phyloP scores from a whole-genome alignment of 2,113 vertebrate species.

The Centropus unirufus region DNA sequence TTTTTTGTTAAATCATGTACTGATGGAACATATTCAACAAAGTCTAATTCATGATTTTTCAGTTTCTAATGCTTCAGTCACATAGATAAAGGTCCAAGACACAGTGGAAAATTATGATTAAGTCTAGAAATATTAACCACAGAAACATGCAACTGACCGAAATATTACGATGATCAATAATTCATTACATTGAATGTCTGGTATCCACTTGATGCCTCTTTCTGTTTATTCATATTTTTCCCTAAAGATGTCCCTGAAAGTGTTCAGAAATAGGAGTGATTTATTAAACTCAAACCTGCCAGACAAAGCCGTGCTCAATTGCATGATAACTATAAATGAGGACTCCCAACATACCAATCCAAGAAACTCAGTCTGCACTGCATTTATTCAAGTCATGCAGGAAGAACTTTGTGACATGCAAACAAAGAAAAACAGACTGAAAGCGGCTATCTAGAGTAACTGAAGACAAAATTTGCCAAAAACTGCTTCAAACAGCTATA shows the following conservation, averaged over 20 bases:
- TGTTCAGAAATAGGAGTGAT: background rate
- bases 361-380: background rate
- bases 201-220: background rate
- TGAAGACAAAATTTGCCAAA: background rate
- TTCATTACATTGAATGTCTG: background rate
- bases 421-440: background rate
- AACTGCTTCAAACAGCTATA: background rate
- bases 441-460: background rate
- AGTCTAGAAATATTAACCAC: background rate
- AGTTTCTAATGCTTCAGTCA: background rate
- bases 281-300: background rate
- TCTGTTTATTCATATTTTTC: background rate
- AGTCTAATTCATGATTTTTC: background rate
- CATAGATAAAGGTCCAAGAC: background rate
- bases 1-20: background rate
- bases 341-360: background rate
- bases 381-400: background rate
- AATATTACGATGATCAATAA: background rate
- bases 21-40: background rate
- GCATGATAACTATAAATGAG: background rate
- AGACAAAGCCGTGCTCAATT: background rate
- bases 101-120: background rate
- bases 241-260: background rate
- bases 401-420: background rate
- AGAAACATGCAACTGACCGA: background rate